Evolutionary conservation across 2,113 vertebrate genomes (phyloP), one percentile per base, ranked within the genome.

Genomic region (Aspiorhynchus laticeps): DNA sequence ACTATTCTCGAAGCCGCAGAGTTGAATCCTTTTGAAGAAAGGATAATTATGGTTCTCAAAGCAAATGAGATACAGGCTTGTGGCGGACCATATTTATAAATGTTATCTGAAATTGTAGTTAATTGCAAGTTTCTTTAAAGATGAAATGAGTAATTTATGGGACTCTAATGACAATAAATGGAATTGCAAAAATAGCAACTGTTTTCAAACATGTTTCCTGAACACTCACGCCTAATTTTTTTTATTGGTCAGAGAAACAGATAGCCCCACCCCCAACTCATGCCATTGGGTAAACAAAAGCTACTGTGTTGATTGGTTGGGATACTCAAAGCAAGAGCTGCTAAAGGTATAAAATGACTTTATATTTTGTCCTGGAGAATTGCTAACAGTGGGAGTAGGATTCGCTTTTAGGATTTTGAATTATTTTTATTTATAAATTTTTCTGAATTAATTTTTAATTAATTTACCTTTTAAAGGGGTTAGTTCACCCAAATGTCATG

Each of bases 11-110:
- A 56, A 53, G 24, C 2, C 6, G 14, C 48, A 76, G 69, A 41
- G 69, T 26, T 3, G 26, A 76, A 63, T 10, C 15, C 36, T 77
- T 67, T 46, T 79, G 63, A 86, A 77, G 26, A 79, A 33, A 31
- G 12, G 26, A 61, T 74, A 38, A 19, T 81, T 82, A 82, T 48
- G 21, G 4, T 69, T 51, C 43, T 83, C 26, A 48, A 10, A 9
- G 6, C 0, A 1, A 83, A 48, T 46, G 80, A 8, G 76, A 33
- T 46, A 28, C 14, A 43, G 59, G 36, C 24, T 11, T 81, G 56
- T 63, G 56, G 4, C 14, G 1, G 36, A 46, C 41, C 24, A 0
- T 53, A 53, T 33, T 78, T 28, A 78, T 28, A 76, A 46, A 46
- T 46, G 11, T 24, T 41, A 43, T 76, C 36, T 76, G 41, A 76